These are phyloP conservation scores for Apodemus agrarius DNA, from an alignment of 2,797 vertebrate species.

Conservation along the genomic window DNA sequence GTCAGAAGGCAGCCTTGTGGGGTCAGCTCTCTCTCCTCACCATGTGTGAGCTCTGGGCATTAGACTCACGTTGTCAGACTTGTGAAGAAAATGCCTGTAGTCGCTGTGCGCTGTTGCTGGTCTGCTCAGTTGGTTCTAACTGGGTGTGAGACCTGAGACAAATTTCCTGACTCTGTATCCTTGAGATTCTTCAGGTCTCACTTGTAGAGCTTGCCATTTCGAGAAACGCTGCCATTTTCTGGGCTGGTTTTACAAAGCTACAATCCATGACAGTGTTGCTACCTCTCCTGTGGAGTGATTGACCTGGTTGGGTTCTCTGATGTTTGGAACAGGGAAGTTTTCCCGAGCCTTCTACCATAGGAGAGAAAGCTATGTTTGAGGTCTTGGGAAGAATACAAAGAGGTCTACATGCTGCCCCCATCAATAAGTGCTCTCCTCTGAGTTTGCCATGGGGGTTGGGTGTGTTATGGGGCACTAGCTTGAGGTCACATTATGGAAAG, in stretches of 20 bases:
- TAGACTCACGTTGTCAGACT: neutral
- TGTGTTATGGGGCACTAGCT: neutral
- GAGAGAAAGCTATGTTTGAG: slow-evolving; percentile 23
- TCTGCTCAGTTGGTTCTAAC: neutral
- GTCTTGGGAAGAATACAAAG: slow-evolving; percentile 33
- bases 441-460: neutral
- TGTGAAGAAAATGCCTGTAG: neutral
- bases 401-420: neutral
- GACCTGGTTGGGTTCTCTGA: neutral
- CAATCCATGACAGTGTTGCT: slow-evolving; percentile 10
- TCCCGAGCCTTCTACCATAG: slow-evolving; percentile 36
- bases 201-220: slow-evolving; percentile 9
- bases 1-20: neutral
- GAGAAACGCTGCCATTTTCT: neutral
- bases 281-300: slow-evolving; percentile 24
- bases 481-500: slow-evolving; percentile 31
- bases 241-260: neutral
- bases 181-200: neutral
- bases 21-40: neutral
- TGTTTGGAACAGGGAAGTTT: neutral
- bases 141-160: neutral
- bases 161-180: slow-evolving; percentile 10
- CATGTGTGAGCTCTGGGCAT: neutral
- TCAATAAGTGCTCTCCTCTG: neutral
- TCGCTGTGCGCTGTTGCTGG: neutral